Evolutionary conservation across 1,140 invertebrate species (phyloP).

Genomic region (Paracyclopina nana): DNA sequence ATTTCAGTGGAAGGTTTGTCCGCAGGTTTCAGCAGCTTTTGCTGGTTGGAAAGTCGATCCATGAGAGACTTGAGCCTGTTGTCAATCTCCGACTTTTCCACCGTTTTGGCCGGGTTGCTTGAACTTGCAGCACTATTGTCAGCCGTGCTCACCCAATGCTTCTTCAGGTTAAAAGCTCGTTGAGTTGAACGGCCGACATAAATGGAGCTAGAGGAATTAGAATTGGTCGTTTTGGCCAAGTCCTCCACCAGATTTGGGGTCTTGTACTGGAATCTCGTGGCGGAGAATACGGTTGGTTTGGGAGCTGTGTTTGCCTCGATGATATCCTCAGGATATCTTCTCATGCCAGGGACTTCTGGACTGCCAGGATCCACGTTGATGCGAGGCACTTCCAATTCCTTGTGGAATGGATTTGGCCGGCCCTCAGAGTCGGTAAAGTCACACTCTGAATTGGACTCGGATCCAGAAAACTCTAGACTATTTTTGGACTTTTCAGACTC

Average conservation of each 20-base stretch:
- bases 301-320: neutral
- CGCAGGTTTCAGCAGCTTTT: conserved; percentile 42
- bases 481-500: conserved; percentile 7
- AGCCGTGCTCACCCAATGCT: conserved; percentile 4
- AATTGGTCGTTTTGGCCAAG: neutral
- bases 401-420: conserved; percentile 8
- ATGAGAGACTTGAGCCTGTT: conserved; percentile 58
- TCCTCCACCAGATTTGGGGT: conserved; percentile 6
- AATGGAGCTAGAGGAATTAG: neutral
- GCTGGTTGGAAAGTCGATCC: conserved; percentile 64
- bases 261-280: conserved; percentile 8
- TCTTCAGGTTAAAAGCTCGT: conserved; percentile 12
- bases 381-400: neutral
- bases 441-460: conserved; percentile 7
- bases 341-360: neutral
- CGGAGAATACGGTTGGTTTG: neutral
- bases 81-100: conserved; percentile 60
- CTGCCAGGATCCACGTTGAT: neutral
- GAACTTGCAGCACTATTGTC: conserved; percentile 16
- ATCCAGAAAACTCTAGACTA: neutral
- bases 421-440: conserved; percentile 12
- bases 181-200: neutral
- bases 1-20: conserved; percentile 12
- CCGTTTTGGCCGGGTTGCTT: conserved; percentile 39
- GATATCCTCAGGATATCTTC: neutral